Percentiles rank a stretch among this genome's conserved stretches.
Evolutionary conservation across 2,888 invertebrate genomes (phyloP).

Genomic region (Eucera pruinosa): DNA sequence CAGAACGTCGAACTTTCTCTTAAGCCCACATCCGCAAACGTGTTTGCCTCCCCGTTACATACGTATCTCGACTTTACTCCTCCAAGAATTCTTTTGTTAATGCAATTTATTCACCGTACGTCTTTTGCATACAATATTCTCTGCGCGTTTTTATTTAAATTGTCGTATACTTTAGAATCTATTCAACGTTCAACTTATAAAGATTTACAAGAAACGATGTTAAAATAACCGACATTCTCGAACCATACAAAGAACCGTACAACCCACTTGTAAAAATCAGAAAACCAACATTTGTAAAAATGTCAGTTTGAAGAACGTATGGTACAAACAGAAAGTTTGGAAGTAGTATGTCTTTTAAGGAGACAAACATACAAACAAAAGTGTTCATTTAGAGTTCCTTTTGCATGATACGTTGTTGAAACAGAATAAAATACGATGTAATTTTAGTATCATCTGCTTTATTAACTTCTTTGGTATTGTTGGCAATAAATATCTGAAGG

Average conservation of each 20-base stretch:
- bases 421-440: no score
- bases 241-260: neutral
- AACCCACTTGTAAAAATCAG: neutral
- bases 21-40: slow-evolving; percentile 45
- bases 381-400: no score
- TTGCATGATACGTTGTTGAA: no score
- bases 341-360: no score
- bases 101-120: neutral
- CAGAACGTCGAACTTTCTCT: slow-evolving; percentile 53
- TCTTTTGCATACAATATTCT: slow-evolving; percentile 13
- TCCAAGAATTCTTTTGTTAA: slow-evolving; percentile 21
- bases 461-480: no score
- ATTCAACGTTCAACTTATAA: neutral
- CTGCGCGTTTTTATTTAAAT: neutral
- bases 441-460: no score
- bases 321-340: no score
- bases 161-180: neutral
- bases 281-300: no score
- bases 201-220: neutral
- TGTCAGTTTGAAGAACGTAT: no score
- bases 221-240: neutral
- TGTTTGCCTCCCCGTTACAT: slow-evolving; percentile 31
- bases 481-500: no score
- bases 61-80: neutral
- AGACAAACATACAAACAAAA: no score